Evolutionary conservation across 1,140 invertebrate species (phyloP).

Genomic region (Hylaeus anthracinus): DNA sequence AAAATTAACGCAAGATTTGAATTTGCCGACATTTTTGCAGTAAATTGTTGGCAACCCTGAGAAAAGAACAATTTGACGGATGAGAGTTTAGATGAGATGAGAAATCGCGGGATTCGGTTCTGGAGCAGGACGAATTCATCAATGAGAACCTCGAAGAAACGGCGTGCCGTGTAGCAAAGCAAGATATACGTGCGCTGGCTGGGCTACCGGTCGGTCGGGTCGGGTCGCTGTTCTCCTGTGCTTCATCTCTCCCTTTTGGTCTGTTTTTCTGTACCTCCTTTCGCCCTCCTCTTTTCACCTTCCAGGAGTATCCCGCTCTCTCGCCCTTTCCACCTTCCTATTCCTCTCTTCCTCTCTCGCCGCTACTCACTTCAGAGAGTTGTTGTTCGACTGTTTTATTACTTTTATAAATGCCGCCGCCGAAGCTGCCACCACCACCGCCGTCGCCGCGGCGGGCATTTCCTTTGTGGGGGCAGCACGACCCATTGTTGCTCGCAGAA

Average conservation of each 20-base stretch:
- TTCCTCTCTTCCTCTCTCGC: conserved; percentile 38
- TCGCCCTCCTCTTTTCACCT: conserved; percentile 51
- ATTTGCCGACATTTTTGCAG: too few species aligned
- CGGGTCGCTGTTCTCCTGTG: conserved; percentile 74
- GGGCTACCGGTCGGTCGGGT: conserved; percentile 77
- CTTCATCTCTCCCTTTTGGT: conserved; percentile 71
- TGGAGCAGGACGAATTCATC: conserved; percentile 43
- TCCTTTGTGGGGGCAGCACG: conserved; percentile 70
- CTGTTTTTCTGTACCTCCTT: conserved; percentile 61
- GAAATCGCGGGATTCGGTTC: background rate
- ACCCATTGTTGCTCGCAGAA: conserved; percentile 70
- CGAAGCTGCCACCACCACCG: conserved; percentile 36
- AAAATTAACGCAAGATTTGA: too few species aligned
- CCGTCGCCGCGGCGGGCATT: conserved; percentile 62
- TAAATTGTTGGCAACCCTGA: too few species aligned
- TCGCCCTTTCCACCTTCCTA: conserved; percentile 44
- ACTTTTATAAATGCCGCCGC: conserved; percentile 73
- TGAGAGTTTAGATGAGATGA: background rate
- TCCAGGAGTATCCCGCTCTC: conserved; percentile 48
- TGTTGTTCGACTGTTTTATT: conserved; percentile 75
- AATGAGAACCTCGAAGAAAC: conserved; percentile 76
- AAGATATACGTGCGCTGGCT: conserved; percentile 73
- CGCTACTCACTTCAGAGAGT: conserved; percentile 62
- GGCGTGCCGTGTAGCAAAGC: conserved; percentile 69
- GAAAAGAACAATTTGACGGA: too few species aligned